Conservation (phyloP, 2,797 vertebrate species). For the Sebastes aleutianus region DNA sequence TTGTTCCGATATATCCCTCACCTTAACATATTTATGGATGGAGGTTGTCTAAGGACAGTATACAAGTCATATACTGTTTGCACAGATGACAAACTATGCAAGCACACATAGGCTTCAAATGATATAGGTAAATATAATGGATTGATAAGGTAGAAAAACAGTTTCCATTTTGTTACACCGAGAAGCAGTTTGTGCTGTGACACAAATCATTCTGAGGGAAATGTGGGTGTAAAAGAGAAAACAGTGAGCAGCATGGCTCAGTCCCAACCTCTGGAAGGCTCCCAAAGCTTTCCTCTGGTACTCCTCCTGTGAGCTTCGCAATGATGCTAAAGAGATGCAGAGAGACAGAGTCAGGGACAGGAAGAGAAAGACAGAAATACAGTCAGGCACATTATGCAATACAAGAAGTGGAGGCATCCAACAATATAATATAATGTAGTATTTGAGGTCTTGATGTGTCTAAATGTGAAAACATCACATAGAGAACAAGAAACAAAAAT, state of each 20-base stretch:
- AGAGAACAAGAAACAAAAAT: neutral
- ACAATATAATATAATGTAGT: neutral
- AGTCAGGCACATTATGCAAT: neutral
- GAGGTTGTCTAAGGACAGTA: neutral
- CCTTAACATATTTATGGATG: neutral
- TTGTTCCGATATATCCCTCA: neutral
- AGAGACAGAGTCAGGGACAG: conserved; percentile 1
- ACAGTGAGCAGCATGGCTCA: conserved; percentile 14
- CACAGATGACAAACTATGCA: neutral
- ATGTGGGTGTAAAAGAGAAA: conserved; percentile 31
- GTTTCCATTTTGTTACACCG: neutral
- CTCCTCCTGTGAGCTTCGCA: conserved; percentile 94
- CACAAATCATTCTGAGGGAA: conserved; percentile 15
- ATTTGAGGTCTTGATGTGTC: neutral
- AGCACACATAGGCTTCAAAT: neutral
- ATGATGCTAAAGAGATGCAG: conserved; percentile 84
- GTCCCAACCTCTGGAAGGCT: conserved; percentile 95
- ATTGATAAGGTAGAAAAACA: neutral
- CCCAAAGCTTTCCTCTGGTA: conserved; percentile 97
- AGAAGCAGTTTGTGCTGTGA: neutral
- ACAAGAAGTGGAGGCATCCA: neutral
- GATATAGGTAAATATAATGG: neutral
- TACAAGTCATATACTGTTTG: neutral
- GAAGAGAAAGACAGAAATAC: neutral
- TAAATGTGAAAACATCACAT: neutral